phyloP scores from a whole-genome alignment of 2,797 vertebrate genomes.

The Spea hammondii region DNA sequence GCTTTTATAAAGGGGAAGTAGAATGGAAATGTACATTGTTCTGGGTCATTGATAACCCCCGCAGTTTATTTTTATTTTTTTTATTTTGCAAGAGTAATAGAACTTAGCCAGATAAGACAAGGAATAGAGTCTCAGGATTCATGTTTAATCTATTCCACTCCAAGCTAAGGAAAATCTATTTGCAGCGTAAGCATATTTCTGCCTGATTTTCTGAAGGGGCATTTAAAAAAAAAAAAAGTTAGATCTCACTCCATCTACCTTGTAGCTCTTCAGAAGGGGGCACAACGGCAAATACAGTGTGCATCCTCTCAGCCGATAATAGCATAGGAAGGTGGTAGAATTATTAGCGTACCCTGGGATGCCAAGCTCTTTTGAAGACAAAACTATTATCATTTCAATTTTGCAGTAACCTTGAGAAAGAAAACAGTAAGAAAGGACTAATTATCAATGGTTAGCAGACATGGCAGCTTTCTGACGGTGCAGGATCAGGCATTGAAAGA shows the following conservation, averaged over 20 bases:
- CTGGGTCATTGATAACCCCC: slow-evolving; percentile 50
- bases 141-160: slow-evolving; percentile 49
- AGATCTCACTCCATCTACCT: slow-evolving; percentile 33
- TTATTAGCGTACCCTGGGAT: slow-evolving; percentile 37
- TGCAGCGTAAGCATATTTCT: slow-evolving; percentile 42
- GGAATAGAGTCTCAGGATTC: slow-evolving; percentile 22
- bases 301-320: slow-evolving; percentile 42
- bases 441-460: slow-evolving; percentile 44
- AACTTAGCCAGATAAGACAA: slow-evolving; percentile 53
- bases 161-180: slow-evolving; percentile 45
- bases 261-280: slow-evolving; percentile 46
- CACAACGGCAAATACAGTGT: slow-evolving; percentile 52
- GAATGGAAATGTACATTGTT: slow-evolving; percentile 41
- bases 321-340: slow-evolving; percentile 18
- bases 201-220: slow-evolving; percentile 35
- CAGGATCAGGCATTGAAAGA: slow-evolving; percentile 32
- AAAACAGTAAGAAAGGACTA: slow-evolving; percentile 48
- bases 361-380: slow-evolving; percentile 30
- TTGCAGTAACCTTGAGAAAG: slow-evolving; percentile 51
- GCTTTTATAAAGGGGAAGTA: slow-evolving; percentile 54
- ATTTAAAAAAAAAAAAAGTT: slow-evolving; percentile 41
- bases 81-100: slow-evolving; percentile 36
- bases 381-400: slow-evolving; percentile 49
- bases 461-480: slow-evolving; percentile 14
- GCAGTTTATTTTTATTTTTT: slow-evolving; percentile 43